These are phyloP conservation scores for Lacerta viridis DNA, from an alignment of 2,797 vertebrate species.

Conservation along the genomic window DNA sequence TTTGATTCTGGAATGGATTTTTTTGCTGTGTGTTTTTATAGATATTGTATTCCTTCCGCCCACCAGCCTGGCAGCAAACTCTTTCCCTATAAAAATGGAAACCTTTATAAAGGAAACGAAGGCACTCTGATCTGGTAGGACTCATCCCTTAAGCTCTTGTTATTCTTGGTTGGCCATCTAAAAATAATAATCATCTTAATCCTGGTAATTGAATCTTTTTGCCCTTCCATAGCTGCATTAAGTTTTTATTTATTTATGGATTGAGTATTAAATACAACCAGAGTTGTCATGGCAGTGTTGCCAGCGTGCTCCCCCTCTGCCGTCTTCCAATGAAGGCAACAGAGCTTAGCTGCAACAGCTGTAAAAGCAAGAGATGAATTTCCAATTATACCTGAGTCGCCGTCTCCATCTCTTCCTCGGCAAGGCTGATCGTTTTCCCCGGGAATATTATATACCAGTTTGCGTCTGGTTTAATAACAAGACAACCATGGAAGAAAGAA, in stretches of 20 bases:
- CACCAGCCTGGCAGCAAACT: constrained; percentile 61
- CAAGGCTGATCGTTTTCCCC: not conserved
- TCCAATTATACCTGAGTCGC: constrained; percentile 34
- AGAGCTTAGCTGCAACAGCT: constrained; percentile 43
- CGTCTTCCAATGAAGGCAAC: constrained; percentile 25
- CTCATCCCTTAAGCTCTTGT: constrained; percentile 61
- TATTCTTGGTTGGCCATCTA: constrained; percentile 60
- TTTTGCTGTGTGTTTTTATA: constrained; percentile 59
- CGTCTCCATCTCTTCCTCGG: constrained; percentile 43
- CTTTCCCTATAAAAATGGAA: constrained; percentile 56
- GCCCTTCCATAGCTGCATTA: constrained; percentile 53
- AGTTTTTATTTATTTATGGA: constrained; percentile 54
- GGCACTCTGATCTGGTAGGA: constrained; percentile 60
- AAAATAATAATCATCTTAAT: constrained; percentile 60
- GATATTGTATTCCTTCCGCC: constrained; percentile 65
- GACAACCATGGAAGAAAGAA: not conserved
- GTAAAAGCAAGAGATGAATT: constrained; percentile 51
- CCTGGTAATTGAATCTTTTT: constrained; percentile 71
- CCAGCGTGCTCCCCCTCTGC: constrained; percentile 43
- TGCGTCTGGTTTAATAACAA: not conserved
- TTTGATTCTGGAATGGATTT: too few species aligned
- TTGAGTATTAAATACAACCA: constrained; percentile 64
- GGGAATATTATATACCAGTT: not conserved
- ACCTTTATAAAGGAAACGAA: constrained; percentile 60
- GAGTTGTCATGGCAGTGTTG: constrained; percentile 43